Percentiles rank a stretch among this genome's conserved stretches.
phyloP scores from a whole-genome alignment of 2,888 invertebrate species.

The Laspeyria flexula region DNA sequence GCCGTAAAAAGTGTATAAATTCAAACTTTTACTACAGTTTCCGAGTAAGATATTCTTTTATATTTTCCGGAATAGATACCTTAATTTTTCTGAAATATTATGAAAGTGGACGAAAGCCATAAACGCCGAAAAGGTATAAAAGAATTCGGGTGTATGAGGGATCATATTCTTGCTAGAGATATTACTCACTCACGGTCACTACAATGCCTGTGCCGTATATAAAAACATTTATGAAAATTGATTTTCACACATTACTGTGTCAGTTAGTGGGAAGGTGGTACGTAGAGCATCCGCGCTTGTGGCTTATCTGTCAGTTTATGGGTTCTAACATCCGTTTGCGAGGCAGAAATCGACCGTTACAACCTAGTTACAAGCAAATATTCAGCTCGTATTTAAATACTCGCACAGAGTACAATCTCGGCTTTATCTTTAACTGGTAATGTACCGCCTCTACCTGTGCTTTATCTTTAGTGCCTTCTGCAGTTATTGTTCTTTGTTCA shows the following conservation, averaged over 20 bases:
- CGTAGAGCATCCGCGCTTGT: conserved; percentile 35
- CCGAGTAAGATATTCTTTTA: conserved; percentile 5
- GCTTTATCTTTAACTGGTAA: conserved; percentile 33
- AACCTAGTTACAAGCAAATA: conserved; percentile 62
- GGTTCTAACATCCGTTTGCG: conserved; percentile 63
- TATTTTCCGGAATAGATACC: conserved; percentile 2
- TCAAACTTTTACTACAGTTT: conserved; percentile 7
- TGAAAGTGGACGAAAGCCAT: conserved; percentile 8
- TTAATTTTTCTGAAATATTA: conserved; percentile 3
- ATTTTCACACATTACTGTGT: conserved; percentile 48
- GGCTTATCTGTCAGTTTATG: conserved; percentile 68
- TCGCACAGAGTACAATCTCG: conserved; percentile 41
- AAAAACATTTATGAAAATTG: conserved; percentile 41
- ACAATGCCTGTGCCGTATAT: conserved; percentile 14
- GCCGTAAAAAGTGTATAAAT: conserved; percentile 5
- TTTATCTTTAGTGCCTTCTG: conserved; percentile 35
- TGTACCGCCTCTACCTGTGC: conserved; percentile 30
- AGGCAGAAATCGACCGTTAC: conserved; percentile 60
- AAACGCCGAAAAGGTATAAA: conserved; percentile 25
- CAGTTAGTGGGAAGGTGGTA: conserved; percentile 42
- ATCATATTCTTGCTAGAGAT: conserved; percentile 19
- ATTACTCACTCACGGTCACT: conserved; percentile 22
- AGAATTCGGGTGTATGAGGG: conserved; percentile 16
- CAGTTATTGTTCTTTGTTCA: conserved; percentile 31
- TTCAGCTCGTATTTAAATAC: conserved; percentile 65